Percentiles rank a stretch among this genome's conserved stretches.
Evolutionary conservation across 2,888 invertebrate species (phyloP).

Genomic region (Conchocele bisecta): DNA sequence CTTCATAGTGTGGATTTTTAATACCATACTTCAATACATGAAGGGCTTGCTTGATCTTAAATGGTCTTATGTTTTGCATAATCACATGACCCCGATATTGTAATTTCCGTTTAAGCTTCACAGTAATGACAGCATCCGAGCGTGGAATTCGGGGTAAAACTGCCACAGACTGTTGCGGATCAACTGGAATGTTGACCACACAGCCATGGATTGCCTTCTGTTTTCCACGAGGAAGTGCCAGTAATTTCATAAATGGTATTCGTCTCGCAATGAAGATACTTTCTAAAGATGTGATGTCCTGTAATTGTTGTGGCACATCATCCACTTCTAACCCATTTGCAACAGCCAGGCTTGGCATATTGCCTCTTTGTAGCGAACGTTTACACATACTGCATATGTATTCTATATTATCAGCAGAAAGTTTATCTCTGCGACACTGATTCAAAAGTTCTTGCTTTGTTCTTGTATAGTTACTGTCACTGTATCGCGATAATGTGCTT

Average conservation of each 20-base stretch:
- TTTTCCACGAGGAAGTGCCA: slow-evolving; percentile 31
- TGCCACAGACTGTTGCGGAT: slow-evolving; percentile 10
- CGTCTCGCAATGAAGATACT: slow-evolving; percentile 22
- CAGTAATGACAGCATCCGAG: slow-evolving; percentile 7
- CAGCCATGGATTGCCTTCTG: slow-evolving; percentile 35
- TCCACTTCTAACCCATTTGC: slow-evolving; percentile 28
- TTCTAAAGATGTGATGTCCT: slow-evolving; percentile 35
- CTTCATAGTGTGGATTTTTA: slow-evolving; percentile 6
- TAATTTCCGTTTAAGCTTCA: slow-evolving; percentile 31
- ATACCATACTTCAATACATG: slow-evolving; percentile 4
- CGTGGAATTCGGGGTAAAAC: slow-evolving; percentile 32
- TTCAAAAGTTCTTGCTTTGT: not conserved
- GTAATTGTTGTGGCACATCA: slow-evolving; percentile 18
- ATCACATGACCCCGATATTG: slow-evolving; percentile 31
- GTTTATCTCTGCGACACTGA: not conserved
- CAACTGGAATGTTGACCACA: slow-evolving; percentile 41
- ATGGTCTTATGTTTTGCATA: slow-evolving; percentile 18
- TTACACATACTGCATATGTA: slow-evolving; percentile 23
- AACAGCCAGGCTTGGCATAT: slow-evolving; percentile 19
- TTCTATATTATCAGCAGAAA: slow-evolving; percentile 11
- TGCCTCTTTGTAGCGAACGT: not conserved
- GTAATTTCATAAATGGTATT: slow-evolving; percentile 41
- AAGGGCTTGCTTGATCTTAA: slow-evolving; percentile 10
- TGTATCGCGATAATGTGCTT: not conserved
- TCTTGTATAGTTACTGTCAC: not conserved